Evolutionary conservation across 92 coral and sea anemone species (phyloP).

Genomic region (Zoanthus gigantus): DNA sequence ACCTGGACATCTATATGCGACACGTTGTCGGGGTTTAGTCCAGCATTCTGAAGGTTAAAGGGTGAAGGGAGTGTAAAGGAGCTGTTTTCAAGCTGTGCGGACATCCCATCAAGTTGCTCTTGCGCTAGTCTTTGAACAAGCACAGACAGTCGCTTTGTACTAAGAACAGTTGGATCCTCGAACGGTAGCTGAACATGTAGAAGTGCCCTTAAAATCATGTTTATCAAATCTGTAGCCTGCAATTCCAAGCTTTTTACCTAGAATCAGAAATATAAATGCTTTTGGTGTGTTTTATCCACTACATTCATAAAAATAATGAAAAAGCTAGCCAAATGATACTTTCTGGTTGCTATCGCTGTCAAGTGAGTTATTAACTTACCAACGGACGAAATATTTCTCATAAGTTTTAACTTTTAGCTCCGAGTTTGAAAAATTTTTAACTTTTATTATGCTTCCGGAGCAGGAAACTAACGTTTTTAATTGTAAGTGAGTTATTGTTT

Average conservation of each 20-base stretch:
- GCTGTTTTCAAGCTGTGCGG: background rate
- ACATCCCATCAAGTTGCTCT: conserved; percentile 5
- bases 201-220: background rate
- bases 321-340: too few relatives aligned
- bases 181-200: background rate
- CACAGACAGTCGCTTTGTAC: background rate
- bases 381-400: too few relatives aligned
- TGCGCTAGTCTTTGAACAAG: conserved; percentile 15
- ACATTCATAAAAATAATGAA: too few relatives aligned
- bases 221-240: background rate
- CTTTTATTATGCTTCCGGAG: too few relatives aligned
- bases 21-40: background rate
- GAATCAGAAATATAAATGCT: background rate
- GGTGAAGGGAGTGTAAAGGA: conserved; percentile 1
- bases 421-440: too few relatives aligned
- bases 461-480: too few relatives aligned
- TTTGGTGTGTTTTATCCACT: background rate
- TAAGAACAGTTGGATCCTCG: conserved; percentile 17
- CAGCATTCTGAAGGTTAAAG: background rate
- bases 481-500: too few relatives aligned
- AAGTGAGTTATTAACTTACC: too few relatives aligned
- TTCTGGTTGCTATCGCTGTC: too few relatives aligned
- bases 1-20: conserved; percentile 21
- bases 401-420: too few relatives aligned
- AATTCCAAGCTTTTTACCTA: conserved; percentile 5